These are phyloP conservation scores for Shargacucullia verbasci DNA, from an alignment of 2,888 invertebrate genomes.

Conservation along the genomic window DNA sequence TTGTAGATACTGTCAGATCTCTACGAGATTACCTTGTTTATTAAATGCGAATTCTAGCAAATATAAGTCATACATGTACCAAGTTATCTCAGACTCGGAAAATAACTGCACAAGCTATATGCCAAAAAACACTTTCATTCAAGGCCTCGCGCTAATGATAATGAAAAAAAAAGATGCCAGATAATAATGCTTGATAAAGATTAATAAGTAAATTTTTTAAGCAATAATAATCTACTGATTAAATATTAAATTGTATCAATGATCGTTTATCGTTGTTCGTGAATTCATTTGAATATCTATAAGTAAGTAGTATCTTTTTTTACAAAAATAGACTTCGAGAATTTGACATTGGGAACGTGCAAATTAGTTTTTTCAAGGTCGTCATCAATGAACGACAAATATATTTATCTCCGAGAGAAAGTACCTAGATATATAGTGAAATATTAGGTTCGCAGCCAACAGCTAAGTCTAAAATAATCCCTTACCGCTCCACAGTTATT, in stretches of 20 bases:
- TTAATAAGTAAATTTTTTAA: not conserved
- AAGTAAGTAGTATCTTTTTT: no score
- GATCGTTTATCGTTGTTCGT: constrained; percentile 22
- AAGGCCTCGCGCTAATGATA: constrained; percentile 18
- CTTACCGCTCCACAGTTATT: constrained; percentile 82
- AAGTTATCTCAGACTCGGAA: no score
- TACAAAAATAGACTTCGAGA: not conserved
- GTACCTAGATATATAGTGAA: constrained; percentile 53
- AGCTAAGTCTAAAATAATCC: constrained; percentile 78
- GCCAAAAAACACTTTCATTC: constrained; percentile 13
- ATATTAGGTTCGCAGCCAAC: constrained; percentile 65
- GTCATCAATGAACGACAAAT: constrained; percentile 11
- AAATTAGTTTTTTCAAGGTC: constrained; percentile 22
- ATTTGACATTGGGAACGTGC: not conserved
- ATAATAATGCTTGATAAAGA: constrained; percentile 19
- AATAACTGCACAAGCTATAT: not conserved
- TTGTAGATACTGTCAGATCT: no score
- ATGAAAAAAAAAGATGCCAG: constrained; percentile 15
- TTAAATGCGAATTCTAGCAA: no score
- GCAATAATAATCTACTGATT: constrained; percentile 15
- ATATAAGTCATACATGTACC: no score
- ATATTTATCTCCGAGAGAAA: constrained; percentile 34
- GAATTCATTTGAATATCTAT: constrained; percentile 37
- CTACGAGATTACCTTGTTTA: no score
- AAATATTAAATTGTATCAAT: constrained; percentile 11